Conservation (phyloP, 2,113 vertebrate species). For the Terrapene triunguis region DNA sequence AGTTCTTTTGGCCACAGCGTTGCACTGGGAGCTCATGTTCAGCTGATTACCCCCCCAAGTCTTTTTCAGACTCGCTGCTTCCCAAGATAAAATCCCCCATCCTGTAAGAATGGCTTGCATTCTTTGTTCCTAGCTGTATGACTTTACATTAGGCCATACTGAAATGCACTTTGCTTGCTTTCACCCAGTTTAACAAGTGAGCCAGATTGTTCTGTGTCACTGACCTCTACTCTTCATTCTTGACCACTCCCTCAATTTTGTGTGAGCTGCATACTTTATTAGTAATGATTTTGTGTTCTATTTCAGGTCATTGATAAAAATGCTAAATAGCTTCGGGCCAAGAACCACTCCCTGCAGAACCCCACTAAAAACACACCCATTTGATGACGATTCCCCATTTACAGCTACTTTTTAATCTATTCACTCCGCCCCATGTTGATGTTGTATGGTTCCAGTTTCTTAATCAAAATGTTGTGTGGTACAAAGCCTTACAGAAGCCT, state of each 20-base stretch:
- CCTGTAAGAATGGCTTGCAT: neutral
- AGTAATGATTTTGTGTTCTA: neutral
- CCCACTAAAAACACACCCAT: neutral
- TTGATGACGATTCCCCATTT: neutral
- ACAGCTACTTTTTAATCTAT: neutral
- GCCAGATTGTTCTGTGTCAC: neutral
- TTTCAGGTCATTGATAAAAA: neutral
- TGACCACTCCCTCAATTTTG: neutral
- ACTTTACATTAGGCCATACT: neutral
- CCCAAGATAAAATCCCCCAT: neutral
- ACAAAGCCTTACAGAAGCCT: neutral
- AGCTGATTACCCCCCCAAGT: accelerated
- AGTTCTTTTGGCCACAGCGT: neutral
- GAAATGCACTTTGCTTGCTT: neutral
- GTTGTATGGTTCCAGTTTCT: neutral
- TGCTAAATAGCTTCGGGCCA: neutral
- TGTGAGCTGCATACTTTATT: neutral
- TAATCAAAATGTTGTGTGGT: neutral
- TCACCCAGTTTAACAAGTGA: neutral
- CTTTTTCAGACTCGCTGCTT: neutral
- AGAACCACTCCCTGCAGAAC: neutral
- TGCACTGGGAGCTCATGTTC: neutral
- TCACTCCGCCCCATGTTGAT: neutral
- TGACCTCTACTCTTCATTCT: neutral
- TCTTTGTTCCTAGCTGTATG: neutral